Percentiles rank a stretch among this genome's conserved stretches.
Conservation (phyloP, 2,797 vertebrate species). For the Crax fasciolata region DNA sequence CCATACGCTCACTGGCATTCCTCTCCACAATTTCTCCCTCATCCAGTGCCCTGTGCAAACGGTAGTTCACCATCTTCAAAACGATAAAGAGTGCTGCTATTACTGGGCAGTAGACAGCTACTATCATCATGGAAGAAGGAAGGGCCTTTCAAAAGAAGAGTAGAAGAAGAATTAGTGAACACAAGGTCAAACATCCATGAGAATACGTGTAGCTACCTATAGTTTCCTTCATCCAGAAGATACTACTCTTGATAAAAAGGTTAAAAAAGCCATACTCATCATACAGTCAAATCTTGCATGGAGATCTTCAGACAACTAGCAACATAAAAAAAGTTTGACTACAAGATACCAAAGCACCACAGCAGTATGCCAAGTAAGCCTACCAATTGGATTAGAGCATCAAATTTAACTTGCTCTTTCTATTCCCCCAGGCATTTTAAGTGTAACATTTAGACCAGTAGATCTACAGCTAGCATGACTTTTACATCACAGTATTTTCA, state of each 20-base stretch:
- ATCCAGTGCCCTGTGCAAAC: slow-evolving; percentile 96
- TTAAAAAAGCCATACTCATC: background rate
- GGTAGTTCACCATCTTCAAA: slow-evolving; percentile 97
- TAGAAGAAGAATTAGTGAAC: slow-evolving; percentile 24
- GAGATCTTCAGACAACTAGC: background rate
- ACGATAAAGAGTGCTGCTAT: slow-evolving; percentile 95
- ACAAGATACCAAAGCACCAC: background rate
- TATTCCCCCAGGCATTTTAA: background rate
- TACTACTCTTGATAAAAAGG: background rate
- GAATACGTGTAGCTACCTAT: background rate
- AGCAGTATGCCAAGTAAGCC: background rate
- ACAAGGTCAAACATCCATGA: background rate
- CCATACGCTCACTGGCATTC: slow-evolving; percentile 87
- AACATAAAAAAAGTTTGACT: background rate
- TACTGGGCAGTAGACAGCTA: slow-evolving; percentile 97
- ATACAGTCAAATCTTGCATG: background rate
- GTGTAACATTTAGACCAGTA: background rate
- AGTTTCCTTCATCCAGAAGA: background rate
- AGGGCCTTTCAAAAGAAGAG: slow-evolving; percentile 88
- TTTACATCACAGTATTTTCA: background rate
- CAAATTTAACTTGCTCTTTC: background rate
- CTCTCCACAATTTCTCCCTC: slow-evolving; percentile 97
- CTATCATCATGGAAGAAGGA: slow-evolving; percentile 96
- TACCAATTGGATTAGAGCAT: background rate
- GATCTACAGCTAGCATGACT: background rate